Evolutionary conservation across 2,888 invertebrate species (phyloP).

Genomic region (Camponotus fellah): DNA sequence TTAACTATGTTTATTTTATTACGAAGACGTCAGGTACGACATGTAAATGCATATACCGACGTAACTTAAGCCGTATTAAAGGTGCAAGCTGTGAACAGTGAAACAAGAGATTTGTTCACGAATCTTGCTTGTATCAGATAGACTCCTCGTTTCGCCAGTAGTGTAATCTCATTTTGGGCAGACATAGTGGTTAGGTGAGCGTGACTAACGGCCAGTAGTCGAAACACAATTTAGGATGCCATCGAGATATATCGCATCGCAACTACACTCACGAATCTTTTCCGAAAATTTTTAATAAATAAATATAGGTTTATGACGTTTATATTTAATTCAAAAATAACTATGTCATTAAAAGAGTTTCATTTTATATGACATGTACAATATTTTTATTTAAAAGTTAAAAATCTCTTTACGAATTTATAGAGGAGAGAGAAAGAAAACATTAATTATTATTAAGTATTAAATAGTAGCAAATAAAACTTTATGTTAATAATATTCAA

Average conservation of each 20-base stretch:
- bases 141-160: constrained; percentile 33
- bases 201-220: constrained; percentile 41
- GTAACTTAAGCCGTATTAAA: constrained; percentile 46
- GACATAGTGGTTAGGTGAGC: constrained; percentile 7
- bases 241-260: neutral
- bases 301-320: neutral
- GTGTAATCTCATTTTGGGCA: constrained; percentile 19
- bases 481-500: neutral
- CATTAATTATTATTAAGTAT: neutral
- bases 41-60: constrained; percentile 32
- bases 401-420: neutral
- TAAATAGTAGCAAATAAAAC: neutral
- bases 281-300: neutral
- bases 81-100: constrained; percentile 10
- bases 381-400: neutral
- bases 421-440: neutral
- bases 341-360: neutral
- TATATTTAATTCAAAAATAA: neutral
- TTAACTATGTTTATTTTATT: constrained; percentile 12
- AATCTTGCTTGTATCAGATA: neutral
- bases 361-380: neutral
- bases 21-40: neutral
- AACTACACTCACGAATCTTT: neutral
- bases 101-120: constrained; percentile 32
- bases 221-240: constrained; percentile 25